These are phyloP conservation scores for Panulirus ornatus DNA, from an alignment of 1,140 invertebrate species.

Conservation along the genomic window DNA sequence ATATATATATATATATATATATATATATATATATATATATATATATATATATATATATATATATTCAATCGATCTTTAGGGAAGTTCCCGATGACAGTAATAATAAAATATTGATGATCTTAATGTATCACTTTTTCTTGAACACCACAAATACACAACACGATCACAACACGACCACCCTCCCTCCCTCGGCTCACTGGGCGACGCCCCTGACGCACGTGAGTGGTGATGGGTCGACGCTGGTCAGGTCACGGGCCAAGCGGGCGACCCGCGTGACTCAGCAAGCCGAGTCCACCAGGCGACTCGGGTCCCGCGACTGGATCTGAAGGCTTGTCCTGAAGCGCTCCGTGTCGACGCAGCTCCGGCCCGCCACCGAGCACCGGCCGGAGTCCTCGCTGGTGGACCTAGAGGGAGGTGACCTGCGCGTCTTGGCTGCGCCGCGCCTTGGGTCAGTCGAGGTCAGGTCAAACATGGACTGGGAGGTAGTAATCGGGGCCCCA, in stretches of 20 bases:
- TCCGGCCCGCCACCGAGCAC: constrained; percentile 31
- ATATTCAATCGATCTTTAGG: neutral
- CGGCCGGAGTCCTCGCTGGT: constrained; percentile 61
- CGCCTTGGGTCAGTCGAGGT: constrained; percentile 50
- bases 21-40: neutral
- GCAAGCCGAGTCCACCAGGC: constrained; percentile 49
- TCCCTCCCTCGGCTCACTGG: neutral
- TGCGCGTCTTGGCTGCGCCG: constrained; percentile 3
- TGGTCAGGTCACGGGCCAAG: neutral
- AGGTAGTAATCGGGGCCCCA: constrained; percentile 68
- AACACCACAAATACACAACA: no score
- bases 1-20: neutral
- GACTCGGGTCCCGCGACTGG: neutral
- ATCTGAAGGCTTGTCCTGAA: constrained; percentile 38
- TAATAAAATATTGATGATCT: neutral
- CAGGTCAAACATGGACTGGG: constrained; percentile 72
- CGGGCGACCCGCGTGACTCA: neutral
- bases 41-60: neutral
- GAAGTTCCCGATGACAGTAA: neutral
- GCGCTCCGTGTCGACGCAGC: constrained; percentile 6
- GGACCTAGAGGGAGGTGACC: constrained; percentile 54
- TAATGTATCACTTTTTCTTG: neutral
- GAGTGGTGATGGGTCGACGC: neutral
- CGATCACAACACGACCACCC: neutral
- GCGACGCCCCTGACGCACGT: neutral